Conservation (phyloP, 2,888 invertebrate species). For the Hermodice carunculata region DNA sequence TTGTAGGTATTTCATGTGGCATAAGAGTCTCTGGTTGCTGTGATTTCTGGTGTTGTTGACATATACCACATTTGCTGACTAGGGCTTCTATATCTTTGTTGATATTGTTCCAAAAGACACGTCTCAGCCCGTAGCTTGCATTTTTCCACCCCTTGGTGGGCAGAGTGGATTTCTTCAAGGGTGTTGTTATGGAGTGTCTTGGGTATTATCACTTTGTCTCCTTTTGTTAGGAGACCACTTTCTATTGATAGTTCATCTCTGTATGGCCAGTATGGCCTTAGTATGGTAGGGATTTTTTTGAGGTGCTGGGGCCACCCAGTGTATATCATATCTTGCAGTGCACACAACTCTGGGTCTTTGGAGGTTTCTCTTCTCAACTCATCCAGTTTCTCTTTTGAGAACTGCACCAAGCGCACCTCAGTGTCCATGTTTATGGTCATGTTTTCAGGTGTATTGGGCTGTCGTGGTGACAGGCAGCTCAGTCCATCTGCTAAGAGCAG, state of each 20-base stretch:
- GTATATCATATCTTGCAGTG: background rate
- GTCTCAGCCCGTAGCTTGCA: too few relatives aligned
- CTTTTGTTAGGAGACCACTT: too few relatives aligned
- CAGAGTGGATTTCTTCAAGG: too few relatives aligned
- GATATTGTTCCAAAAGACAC: too few relatives aligned
- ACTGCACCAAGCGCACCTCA: background rate
- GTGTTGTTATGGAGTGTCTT: too few relatives aligned
- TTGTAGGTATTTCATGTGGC: background rate
- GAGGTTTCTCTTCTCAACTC: background rate
- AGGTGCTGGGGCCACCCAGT: background rate
- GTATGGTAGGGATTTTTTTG: background rate
- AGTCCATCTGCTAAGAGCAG: conserved; percentile 33
- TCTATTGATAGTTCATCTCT: too few relatives aligned
- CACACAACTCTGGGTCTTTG: background rate
- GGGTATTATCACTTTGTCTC: too few relatives aligned
- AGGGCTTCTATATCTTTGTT: background rate
- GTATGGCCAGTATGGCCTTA: conserved; percentile 1
- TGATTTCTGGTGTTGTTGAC: background rate
- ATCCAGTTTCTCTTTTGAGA: background rate
- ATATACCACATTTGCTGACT: background rate
- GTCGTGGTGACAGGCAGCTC: conserved; percentile 13
- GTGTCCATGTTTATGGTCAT: background rate
- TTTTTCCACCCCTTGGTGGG: too few relatives aligned
- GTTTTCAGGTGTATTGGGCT: background rate
- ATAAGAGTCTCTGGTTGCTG: background rate